Conservation (phyloP, 2,797 vertebrate species). For the Chaunax sp. region DNA sequence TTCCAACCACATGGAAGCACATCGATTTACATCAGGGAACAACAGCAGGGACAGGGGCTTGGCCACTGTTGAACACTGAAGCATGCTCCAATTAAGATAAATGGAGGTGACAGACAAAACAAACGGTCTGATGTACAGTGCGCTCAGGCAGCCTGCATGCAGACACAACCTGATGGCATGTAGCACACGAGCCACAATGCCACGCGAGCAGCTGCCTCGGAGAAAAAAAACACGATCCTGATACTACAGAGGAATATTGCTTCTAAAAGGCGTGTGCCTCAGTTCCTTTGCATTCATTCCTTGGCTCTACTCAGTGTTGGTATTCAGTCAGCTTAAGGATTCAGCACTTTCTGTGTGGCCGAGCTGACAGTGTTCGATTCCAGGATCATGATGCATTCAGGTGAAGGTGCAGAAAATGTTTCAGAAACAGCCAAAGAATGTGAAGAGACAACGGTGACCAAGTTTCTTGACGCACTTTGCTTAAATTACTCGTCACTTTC, state of each 20-base stretch:
- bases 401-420: background rate
- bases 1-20: constrained; percentile 78
- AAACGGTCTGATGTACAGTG: constrained; percentile 43
- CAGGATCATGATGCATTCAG: constrained; percentile 4
- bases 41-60: constrained; percentile 50
- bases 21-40: constrained; percentile 77
- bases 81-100: constrained; percentile 69
- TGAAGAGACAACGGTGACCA: background rate
- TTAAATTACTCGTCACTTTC: background rate
- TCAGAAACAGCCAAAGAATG: background rate
- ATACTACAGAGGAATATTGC: constrained; percentile 10
- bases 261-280: background rate
- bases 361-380: too few relatives aligned
- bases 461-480: background rate
- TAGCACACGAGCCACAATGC: constrained; percentile 1
- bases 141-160: background rate
- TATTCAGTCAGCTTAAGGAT: too few relatives aligned
- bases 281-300: constrained; percentile 11
- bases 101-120: constrained; percentile 71
- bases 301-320: background rate
- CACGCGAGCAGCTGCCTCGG: constrained; percentile 8
- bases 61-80: constrained; percentile 51
- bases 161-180: constrained; percentile 30
- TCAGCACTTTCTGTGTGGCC: too few relatives aligned
- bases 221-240: background rate